A percentile compares a stretch with the other conserved stretches of the same genome.
Evolutionary conservation across 92 coral and sea anemone genomes (phyloP).

Genomic region (Chrysogorgia sp.): DNA sequence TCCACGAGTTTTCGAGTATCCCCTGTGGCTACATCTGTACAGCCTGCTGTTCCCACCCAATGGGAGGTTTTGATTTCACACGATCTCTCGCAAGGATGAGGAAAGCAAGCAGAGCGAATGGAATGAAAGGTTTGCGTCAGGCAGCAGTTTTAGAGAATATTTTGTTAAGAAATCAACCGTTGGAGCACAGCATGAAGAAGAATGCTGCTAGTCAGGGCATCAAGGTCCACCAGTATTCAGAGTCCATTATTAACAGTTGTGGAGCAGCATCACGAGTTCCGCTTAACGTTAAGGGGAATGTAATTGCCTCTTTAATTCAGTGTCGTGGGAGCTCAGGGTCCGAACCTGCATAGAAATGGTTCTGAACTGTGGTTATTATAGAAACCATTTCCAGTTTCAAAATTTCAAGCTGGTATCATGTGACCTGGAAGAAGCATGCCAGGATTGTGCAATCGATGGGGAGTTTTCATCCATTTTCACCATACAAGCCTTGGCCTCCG

Average conservation of each 20-base stretch:
- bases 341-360: conserved; percentile 8
- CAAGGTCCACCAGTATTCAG: not conserved
- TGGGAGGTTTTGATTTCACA: too few relatives aligned
- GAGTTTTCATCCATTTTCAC: not conserved
- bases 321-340: not conserved
- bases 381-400: not conserved
- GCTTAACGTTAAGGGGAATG: too few relatives aligned
- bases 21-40: too few relatives aligned
- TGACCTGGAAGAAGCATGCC: not conserved
- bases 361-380: not conserved
- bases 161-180: not conserved
- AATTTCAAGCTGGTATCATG: not conserved
- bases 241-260: not conserved
- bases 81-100: too few relatives aligned
- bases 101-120: too few relatives aligned
- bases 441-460: not conserved
- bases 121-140: too few relatives aligned
- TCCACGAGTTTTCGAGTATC: too few relatives aligned
- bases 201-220: not conserved
- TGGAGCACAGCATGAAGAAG: not conserved
- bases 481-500: not conserved
- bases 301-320: conserved; percentile 13
- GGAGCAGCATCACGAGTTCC: not conserved
- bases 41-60: too few relatives aligned
- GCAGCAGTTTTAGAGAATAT: not conserved